phyloP scores from a whole-genome alignment of 1,140 invertebrate species.

The Drosophila simulans region DNA sequence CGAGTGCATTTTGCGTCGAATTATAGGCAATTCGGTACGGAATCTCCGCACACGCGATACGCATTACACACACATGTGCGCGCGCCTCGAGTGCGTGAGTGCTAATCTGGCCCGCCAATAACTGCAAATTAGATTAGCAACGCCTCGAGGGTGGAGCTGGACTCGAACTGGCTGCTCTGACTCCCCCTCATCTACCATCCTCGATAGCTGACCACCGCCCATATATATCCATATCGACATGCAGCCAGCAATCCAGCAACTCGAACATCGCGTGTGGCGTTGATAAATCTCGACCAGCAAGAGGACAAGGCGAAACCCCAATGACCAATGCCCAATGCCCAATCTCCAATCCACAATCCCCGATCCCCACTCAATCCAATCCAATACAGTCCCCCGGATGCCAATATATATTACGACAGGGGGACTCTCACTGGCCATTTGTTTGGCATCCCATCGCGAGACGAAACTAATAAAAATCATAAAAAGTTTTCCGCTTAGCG shows the following conservation, averaged over 20 bases:
- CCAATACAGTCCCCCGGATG: constrained; percentile 30
- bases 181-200: no score
- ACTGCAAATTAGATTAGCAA: constrained; percentile 81
- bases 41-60: constrained; percentile 61
- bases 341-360: background rate
- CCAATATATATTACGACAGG: constrained; percentile 32
- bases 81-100: constrained; percentile 15
- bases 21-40: constrained; percentile 59
- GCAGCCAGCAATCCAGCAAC: constrained; percentile 18
- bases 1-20: constrained; percentile 22
- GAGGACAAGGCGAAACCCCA: background rate
- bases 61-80: constrained; percentile 71
- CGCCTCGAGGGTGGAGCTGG: constrained; percentile 33
- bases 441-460: constrained; percentile 33
- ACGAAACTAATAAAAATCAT: constrained; percentile 67
- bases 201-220: background rate
- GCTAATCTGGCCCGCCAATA: constrained; percentile 74
- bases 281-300: constrained; percentile 41
- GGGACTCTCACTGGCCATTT: constrained; percentile 12
- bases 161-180: background rate
- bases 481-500: constrained; percentile 70
- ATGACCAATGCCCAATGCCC: background rate
- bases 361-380: constrained; percentile 15
- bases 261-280: constrained; percentile 29
- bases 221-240: constrained; percentile 5